Conservation (phyloP, 2,797 vertebrate genomes). For the Halcyon leucocephala region DNA sequence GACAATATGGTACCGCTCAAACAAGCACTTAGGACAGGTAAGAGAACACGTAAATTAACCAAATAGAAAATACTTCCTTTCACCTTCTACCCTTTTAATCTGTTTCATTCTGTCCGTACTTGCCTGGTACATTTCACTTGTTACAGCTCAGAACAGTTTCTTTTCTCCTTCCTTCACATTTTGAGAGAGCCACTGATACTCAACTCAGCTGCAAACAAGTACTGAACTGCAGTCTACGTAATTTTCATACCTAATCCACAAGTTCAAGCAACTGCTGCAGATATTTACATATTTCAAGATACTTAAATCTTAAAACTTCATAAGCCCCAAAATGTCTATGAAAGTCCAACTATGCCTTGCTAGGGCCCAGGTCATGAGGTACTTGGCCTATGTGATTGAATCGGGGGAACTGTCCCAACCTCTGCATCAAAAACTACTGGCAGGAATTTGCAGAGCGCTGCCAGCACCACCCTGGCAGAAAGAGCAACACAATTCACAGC, state of each 20-base stretch:
- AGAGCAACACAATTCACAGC: not conserved
- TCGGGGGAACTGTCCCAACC: not conserved
- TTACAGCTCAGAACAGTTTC: not conserved
- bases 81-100: not conserved
- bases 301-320: not conserved
- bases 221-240: not conserved
- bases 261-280: not conserved
- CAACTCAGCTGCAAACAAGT: not conserved
- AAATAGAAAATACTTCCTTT: not conserved
- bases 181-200: not conserved
- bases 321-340: rapidly evolving
- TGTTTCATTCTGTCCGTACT: not conserved
- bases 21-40: not conserved
- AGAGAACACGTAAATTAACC: not conserved
- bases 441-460: not conserved
- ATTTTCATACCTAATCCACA: not conserved
- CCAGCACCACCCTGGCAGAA: not conserved
- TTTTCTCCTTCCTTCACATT: not conserved
- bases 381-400: not conserved
- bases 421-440: not conserved
- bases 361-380: not conserved
- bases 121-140: not conserved
- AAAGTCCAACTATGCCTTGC: not conserved
- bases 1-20: not conserved
- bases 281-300: not conserved